These are phyloP conservation scores for Scytalopus superciliaris DNA, from an alignment of 2,113 vertebrate genomes.

Conservation along the genomic window DNA sequence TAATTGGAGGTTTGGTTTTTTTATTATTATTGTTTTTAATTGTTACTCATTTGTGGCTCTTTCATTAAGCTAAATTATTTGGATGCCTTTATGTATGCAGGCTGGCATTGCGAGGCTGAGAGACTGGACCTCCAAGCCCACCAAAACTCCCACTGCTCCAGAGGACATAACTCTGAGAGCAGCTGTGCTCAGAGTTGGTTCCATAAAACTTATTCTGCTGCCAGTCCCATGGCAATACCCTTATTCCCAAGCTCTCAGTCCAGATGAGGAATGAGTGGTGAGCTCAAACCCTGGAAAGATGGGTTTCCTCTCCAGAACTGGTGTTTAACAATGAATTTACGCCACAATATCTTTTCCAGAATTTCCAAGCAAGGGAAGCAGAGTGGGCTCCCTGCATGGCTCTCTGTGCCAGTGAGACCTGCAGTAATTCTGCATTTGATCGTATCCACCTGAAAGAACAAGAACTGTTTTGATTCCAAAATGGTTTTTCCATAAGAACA, in stretches of 20 bases:
- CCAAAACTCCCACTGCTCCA: constrained; percentile 56
- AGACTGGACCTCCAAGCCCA: constrained; percentile 54
- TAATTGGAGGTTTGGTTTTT: not conserved
- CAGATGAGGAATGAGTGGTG: not conserved
- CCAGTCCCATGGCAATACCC: not conserved
- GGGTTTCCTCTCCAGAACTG: not conserved
- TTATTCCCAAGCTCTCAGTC: not conserved
- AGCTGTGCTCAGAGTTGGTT: not conserved
- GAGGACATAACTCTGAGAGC: constrained; percentile 51
- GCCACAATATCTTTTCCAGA: not conserved
- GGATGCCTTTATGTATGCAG: not conserved
- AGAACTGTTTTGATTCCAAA: not conserved
- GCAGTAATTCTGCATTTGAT: not conserved
- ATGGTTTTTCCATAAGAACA: not conserved
- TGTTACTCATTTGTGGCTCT: not conserved
- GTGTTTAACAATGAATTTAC: not conserved
- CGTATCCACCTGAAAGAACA: not conserved
- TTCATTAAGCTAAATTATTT: not conserved
- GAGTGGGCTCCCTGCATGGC: not conserved
- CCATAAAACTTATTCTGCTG: not conserved
- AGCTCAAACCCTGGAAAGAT: not conserved
- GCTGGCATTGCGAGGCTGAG: not conserved
- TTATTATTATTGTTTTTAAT: not conserved
- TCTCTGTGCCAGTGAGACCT: not conserved
- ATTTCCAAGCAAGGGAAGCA: not conserved